Percentiles rank a stretch among this genome's conserved stretches.
Evolutionary conservation across 2,888 invertebrate species (phyloP).

Genomic region (Trachelus troglodyta): DNA sequence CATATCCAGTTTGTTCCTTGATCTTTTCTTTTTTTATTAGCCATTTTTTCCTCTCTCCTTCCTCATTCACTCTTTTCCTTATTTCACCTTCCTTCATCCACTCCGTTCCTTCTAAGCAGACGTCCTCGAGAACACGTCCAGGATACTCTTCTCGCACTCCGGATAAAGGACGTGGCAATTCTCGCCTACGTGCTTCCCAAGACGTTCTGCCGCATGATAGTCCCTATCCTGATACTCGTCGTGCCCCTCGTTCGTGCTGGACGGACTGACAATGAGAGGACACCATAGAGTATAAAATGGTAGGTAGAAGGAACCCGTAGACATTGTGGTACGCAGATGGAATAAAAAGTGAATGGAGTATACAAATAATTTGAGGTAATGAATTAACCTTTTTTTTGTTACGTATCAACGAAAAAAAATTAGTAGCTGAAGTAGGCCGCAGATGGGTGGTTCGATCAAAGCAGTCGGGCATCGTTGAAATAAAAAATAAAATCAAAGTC

Average conservation of each 20-base stretch:
- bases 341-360: not conserved
- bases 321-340: not conserved
- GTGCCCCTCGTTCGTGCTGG: conserved; percentile 74
- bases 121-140: conserved; percentile 68
- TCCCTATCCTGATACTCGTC: conserved; percentile 77
- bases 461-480: no score
- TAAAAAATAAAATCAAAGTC: no score
- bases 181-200: conserved; percentile 70
- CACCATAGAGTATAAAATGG: not conserved
- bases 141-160: conserved; percentile 72
- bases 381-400: not conserved
- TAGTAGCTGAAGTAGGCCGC: no score
- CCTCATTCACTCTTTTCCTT: not conserved
- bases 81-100: not conserved
- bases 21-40: not conserved
- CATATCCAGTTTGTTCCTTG: not conserved
- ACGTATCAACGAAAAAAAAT: no score
- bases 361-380: not conserved
- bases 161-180: conserved; percentile 73
- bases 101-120: not conserved
- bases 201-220: conserved; percentile 78
- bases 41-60: not conserved
- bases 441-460: no score
- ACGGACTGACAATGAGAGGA: conserved; percentile 67
- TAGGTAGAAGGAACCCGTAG: not conserved